Percentiles rank a stretch among this genome's conserved stretches.
Evolutionary conservation across 2,888 invertebrate genomes (phyloP).

Genomic region (Tiliacea citrago): DNA sequence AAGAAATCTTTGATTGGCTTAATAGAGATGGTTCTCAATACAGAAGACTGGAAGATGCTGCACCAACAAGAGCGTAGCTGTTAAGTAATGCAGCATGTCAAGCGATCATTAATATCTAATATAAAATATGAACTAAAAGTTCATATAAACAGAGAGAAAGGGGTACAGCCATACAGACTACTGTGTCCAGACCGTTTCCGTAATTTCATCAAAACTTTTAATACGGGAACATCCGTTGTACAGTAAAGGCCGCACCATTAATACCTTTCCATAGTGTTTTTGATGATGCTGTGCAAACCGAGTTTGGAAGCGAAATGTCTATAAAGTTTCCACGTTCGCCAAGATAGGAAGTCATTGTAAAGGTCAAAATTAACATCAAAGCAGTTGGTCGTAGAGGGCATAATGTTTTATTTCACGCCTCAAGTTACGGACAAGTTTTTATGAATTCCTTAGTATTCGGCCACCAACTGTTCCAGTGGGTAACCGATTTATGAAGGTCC

Average conservation of each 20-base stretch:
- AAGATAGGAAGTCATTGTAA: conserved; percentile 47
- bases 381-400: conserved; percentile 33
- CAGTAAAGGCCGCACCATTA: conserved; percentile 54
- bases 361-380: conserved; percentile 53
- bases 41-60: neutral
- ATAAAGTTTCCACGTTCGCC: conserved; percentile 49
- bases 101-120: too few species aligned
- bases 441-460: conserved; percentile 64
- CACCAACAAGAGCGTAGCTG: too few species aligned
- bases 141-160: conserved; percentile 20
- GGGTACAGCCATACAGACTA: neutral
- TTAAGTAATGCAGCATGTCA: too few species aligned
- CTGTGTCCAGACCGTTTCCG: conserved; percentile 21
- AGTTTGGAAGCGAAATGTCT: conserved; percentile 45
- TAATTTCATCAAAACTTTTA: conserved; percentile 64
- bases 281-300: conserved; percentile 43
- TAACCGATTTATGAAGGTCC: conserved; percentile 72
- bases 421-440: conserved; percentile 60
- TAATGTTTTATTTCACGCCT: conserved; percentile 44
- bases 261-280: conserved; percentile 59
- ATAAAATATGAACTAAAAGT: conserved; percentile 12
- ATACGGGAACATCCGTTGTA: conserved; percentile 52
- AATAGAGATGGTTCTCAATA: neutral
- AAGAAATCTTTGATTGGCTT: neutral
- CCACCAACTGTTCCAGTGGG: conserved; percentile 64